phyloP scores from a whole-genome alignment of 2,888 invertebrate species.

The Notodonta ziczac region DNA sequence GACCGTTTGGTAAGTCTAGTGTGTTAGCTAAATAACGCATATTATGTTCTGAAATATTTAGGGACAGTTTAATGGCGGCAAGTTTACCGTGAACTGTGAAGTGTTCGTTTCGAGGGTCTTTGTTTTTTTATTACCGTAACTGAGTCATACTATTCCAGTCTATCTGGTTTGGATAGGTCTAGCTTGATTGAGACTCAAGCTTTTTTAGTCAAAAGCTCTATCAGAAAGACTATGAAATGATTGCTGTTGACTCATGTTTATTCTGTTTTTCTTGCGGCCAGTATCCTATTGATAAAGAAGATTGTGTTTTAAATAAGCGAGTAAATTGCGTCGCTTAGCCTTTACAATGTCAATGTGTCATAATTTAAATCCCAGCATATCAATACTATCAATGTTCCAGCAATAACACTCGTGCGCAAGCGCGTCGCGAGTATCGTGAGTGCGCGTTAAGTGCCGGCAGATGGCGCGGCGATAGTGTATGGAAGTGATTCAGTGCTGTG shows the following conservation, averaged over 20 bases:
- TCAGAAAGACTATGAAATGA: too few relatives aligned
- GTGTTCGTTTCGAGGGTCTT: neutral
- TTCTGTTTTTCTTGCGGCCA: too few relatives aligned
- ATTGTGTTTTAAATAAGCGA: too few relatives aligned
- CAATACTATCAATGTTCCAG: neutral
- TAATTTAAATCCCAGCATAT: neutral
- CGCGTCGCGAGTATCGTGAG: neutral
- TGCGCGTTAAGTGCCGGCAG: conserved; percentile 5
- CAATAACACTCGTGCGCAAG: conserved; percentile 2
- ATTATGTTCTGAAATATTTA: neutral
- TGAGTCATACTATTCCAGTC: neutral
- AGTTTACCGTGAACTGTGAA: neutral
- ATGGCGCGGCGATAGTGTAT: conserved; percentile 3
- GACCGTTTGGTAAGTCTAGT: neutral
- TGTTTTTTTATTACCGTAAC: neutral
- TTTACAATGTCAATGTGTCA: conserved; percentile 1
- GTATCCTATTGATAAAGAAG: too few relatives aligned
- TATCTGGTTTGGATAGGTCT: neutral
- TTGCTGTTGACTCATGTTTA: too few relatives aligned
- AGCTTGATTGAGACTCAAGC: neutral
- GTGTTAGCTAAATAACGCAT: neutral
- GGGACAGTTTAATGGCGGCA: neutral
- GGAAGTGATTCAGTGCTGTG: neutral
- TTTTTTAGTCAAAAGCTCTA: too few relatives aligned
- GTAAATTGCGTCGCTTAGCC: neutral